A percentile compares a stretch with the other conserved stretches of the same genome.
Evolutionary conservation across 2,113 vertebrate genomes (phyloP).

Genomic region (Hucho hucho): DNA sequence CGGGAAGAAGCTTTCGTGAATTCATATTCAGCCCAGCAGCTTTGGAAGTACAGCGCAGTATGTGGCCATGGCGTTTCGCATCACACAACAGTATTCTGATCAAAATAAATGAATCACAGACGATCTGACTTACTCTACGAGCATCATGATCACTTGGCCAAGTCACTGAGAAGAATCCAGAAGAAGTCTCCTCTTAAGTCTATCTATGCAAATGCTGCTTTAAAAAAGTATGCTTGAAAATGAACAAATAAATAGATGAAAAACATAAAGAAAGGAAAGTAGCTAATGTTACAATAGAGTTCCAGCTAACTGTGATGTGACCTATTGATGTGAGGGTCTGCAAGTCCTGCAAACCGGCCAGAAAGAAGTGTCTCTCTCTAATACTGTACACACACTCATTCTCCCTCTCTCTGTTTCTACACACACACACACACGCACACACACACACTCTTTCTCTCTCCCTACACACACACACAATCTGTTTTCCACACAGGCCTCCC

Average conservation of each 20-base stretch:
- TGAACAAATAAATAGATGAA: neutral
- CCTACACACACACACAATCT: neutral
- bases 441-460: conserved; percentile 7
- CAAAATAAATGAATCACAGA: conserved; percentile 31
- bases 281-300: conserved; percentile 29
- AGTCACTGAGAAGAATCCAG: conserved; percentile 18
- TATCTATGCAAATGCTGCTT: neutral
- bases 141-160: neutral
- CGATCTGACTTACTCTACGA: conserved; percentile 15
- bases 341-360: conserved; percentile 42
- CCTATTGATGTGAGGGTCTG: conserved; percentile 56
- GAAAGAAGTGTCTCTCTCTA: conserved; percentile 39
- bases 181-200: neutral
- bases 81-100: conserved; percentile 25
- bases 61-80: conserved; percentile 32
- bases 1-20: neutral
- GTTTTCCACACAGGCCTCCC: conserved; percentile 11
- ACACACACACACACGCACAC: conserved; percentile 20
- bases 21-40: conserved; percentile 12
- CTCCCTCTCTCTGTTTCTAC: neutral
- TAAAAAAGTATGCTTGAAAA: conserved; percentile 27
- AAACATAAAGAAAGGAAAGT: too few relatives aligned
- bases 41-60: conserved; percentile 7
- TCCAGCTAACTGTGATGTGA: conserved; percentile 46
- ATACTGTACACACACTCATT: neutral